Evolutionary conservation across 2,113 vertebrate genomes (phyloP).

Genomic region (Tricholaema leucomelas): DNA sequence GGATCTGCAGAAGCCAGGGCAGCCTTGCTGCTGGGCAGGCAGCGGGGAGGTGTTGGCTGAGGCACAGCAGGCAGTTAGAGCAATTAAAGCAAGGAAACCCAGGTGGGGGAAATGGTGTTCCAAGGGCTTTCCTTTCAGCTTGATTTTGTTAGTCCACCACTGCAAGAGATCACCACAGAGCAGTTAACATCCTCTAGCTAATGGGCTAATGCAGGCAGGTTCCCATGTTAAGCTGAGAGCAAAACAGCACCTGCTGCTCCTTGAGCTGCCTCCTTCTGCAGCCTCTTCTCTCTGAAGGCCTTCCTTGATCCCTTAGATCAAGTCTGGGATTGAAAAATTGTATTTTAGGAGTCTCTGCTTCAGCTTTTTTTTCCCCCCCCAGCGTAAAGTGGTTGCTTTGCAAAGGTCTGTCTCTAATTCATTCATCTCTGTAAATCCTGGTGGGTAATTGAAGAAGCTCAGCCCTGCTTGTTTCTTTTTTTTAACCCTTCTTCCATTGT

Average conservation of each 20-base stretch:
- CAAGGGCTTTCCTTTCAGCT: neutral
- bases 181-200: neutral
- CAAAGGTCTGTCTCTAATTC: conserved; percentile 12
- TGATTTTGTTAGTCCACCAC: neutral
- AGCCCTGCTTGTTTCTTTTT: neutral
- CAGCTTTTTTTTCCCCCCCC: neutral
- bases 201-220: neutral
- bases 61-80: neutral
- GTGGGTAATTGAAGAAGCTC: conserved; percentile 16
- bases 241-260: conserved; percentile 16
- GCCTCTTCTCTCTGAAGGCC: neutral
- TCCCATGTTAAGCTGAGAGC: neutral
- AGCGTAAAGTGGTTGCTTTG: neutral
- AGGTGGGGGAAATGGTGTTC: neutral
- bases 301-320: conserved; percentile 43
- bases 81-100: neutral
- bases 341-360: conserved; percentile 19
- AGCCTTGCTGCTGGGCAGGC: neutral
- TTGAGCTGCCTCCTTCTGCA: neutral
- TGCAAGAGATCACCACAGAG: neutral
- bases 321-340: conserved; percentile 25
- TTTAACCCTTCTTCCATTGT: neutral
- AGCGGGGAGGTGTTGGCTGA: neutral
- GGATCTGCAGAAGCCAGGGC: neutral
- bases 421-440: conserved; percentile 40